Evolutionary conservation across 2,113 vertebrate genomes (phyloP).

Genomic region (Heloderma charlesbogerti): DNA sequence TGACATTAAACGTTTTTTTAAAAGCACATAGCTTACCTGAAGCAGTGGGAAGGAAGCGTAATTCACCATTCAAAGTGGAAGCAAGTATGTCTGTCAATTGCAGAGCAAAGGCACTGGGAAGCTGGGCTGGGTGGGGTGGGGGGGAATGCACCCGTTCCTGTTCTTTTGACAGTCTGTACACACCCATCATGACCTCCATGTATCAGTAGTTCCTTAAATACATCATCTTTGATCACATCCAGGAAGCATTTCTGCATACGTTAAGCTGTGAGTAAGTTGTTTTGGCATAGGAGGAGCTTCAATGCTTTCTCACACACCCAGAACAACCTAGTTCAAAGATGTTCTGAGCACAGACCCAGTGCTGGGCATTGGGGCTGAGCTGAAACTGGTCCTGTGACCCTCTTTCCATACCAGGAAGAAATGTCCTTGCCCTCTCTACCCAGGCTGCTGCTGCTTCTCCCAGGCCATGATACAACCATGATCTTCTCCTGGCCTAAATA

Average conservation of each 20-base stretch:
- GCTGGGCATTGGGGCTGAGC: background rate
- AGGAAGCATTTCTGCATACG: slow-evolving; percentile 22
- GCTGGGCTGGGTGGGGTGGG: too few relatives aligned
- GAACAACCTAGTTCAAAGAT: background rate
- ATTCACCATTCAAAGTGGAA: slow-evolving; percentile 29
- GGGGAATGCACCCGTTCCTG: background rate
- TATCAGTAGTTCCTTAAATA: slow-evolving; percentile 10
- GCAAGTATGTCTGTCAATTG: slow-evolving; percentile 1
- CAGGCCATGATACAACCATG: background rate
- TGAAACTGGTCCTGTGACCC: background rate
- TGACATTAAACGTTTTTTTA: background rate
- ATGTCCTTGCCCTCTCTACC: background rate
- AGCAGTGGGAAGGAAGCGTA: background rate
- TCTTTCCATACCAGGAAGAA: background rate
- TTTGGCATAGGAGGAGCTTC: background rate
- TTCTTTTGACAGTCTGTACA: background rate
- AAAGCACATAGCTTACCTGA: background rate
- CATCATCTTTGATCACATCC: slow-evolving; percentile 49
- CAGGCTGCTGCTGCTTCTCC: background rate
- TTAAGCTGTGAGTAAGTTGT: background rate
- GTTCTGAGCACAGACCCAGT: background rate
- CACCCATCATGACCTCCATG: background rate
- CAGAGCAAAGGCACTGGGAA: background rate
- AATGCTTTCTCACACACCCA: background rate
- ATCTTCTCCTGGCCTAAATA: background rate